Evolutionary conservation across 2,113 vertebrate genomes (phyloP), one percentile per base, ranked within the genome.

Genomic region (Gambusia holbrooki): DNA sequence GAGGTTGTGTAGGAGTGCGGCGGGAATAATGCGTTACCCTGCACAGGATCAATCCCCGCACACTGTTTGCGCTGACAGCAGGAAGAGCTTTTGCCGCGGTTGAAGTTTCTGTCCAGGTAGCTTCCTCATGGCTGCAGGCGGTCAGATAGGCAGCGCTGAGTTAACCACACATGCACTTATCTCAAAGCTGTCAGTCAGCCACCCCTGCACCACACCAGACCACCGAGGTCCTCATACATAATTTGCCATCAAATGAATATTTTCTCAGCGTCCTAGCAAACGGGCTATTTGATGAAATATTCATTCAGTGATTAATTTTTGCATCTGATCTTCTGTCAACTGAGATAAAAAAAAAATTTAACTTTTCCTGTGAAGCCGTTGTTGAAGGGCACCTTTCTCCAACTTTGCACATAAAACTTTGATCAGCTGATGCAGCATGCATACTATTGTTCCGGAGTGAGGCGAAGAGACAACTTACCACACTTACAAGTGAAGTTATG

Each of bases 201-300:
- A 84, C 81, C 83, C 51, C 72, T 0, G 54, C 68, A 63, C 82
- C 75, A 45, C 77, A 62, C 62, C 67, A 62, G 77, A 92, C 88
- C 87, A 84, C 90, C 72, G 73, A 74, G 86, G 78, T 84, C 85
- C 51, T 90, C 90, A 91, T 93, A 77, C 89, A 91, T 94, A 91
- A 94, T 93, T 93, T 88, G 85, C 72, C 79, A 82, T 85, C 86
- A 83, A 93, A 94, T 93, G 69, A 90, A 91, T 91, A 90, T 89
- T 91, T 92, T 80, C 81, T 81, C 76, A 71, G 66, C 29, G 62
- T 88, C 76, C 87, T 85, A 80, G 81, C 74, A 89, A 91, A 82
- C 88, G 90, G 77, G 71, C 79, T 74, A 82, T 90, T 90, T 92
- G 90, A 92, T 92, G 79, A 92, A 92, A 92, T 91, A 92, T 94